Base-by-base conservation (phyloP, 1,140 invertebrate species). In the Solen grandis region DNA sequence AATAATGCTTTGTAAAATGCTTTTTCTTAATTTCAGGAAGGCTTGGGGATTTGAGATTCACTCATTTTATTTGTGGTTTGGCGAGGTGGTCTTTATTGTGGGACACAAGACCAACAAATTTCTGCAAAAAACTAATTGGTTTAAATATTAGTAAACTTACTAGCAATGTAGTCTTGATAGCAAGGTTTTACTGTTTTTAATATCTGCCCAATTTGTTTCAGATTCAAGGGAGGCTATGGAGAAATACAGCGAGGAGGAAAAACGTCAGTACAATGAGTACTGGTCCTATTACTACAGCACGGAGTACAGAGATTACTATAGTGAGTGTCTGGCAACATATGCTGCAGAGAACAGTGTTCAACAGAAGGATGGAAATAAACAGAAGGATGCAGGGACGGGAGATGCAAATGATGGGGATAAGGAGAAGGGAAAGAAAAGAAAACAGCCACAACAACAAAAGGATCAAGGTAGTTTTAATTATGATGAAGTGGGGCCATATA, bases 251-350 rank as follows among this genome's bases (percentile, higher is more conserved):
- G 63, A 79, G 29, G 69, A 86, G 36, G 75, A 81, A 57, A 76
- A 81, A 41, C 63, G 86, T 36, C 73, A 86, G 38, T 84, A 84
- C 72, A 65, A 83, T 22, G 63, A 88, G 27, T 86, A 86, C 54
- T 88, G 84, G 68, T 52, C 82, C 25, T 82, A 88, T 59, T 89
- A 89, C 63, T 85, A 89, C 65, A 76, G 73, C 29, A 83, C 83
- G 35, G 86, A 88, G 55, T 76, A 82, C 72, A 50, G 84, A 19
- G 60, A 87, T 27, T 78, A 76, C 31, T 63, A 81, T 33, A 75
- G 57, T 52, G 69, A 83, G 38, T 80, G 69, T 36, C 54, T 78
- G 54, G 63, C 75, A 8, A 54, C 65, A 36, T 69, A 68, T 60
- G 65, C 5, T 5, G n/a, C 10, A 52, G 25, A 36, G 5, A n/a